These are phyloP conservation scores for Frankliniella fusca DNA, from an alignment of 2,888 invertebrate genomes.

Conservation along the genomic window DNA sequence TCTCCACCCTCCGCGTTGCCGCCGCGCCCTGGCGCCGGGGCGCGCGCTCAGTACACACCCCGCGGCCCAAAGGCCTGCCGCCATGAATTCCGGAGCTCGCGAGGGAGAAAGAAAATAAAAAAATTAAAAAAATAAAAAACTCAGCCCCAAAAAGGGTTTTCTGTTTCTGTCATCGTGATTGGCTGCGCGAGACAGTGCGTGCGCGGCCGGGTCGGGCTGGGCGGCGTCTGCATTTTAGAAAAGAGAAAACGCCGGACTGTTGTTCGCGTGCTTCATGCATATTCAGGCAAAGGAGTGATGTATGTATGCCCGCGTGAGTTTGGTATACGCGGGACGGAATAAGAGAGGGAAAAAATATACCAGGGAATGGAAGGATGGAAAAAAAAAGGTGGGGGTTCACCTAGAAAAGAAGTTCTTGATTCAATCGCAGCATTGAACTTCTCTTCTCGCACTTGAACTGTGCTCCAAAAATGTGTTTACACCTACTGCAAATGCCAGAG, in stretches of 20 bases:
- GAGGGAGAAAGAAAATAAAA: neutral
- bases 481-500: too few relatives aligned
- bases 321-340: neutral
- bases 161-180: too few relatives aligned
- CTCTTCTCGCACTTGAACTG: too few relatives aligned
- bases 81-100: neutral
- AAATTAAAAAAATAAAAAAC: neutral
- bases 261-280: neutral
- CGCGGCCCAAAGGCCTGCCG: neutral
- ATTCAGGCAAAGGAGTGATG: constrained; percentile 24
- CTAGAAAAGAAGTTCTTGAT: too few relatives aligned
- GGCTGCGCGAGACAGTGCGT: too few relatives aligned
- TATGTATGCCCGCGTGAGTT: constrained; percentile 20
- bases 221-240: constrained; percentile 12
- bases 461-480: too few relatives aligned
- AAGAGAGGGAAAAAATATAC: neutral
- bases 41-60: neutral
- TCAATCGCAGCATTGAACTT: too few relatives aligned
- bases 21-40: neutral
- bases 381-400: too few relatives aligned
- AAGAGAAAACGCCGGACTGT: neutral
- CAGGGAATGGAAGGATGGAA: neutral
- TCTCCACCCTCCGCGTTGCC: neutral
- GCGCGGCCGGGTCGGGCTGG: neutral
- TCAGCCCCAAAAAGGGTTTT: too few relatives aligned